A percentile compares a stretch with the other conserved stretches of the same genome.
Conservation (phyloP, 2,113 vertebrate genomes). For the Phylloscopus trochilus region DNA sequence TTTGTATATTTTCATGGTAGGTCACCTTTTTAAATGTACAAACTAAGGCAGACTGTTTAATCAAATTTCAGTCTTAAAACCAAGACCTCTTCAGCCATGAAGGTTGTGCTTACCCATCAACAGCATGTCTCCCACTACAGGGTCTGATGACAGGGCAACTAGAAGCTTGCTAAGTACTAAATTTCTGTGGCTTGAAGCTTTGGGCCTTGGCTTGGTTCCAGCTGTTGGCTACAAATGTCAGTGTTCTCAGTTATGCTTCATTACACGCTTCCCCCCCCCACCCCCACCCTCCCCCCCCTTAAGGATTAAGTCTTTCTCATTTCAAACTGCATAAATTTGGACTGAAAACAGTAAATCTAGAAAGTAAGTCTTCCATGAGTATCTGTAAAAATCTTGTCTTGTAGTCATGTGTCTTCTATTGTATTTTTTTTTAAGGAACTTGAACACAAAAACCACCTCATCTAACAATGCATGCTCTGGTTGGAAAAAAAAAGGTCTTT, state of each 20-base stretch:
- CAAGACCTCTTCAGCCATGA: not conserved
- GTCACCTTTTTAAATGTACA: not conserved
- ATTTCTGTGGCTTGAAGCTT: not conserved
- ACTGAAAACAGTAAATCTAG: not conserved
- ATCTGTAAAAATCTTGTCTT: not conserved
- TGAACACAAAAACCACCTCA: not conserved
- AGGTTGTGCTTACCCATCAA: not conserved
- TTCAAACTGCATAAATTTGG: not conserved
- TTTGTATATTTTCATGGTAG: not conserved
- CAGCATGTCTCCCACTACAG: not conserved
- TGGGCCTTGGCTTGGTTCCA: not conserved
- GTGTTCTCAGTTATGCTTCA: not conserved
- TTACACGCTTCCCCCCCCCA: accelerated
- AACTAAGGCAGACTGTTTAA: not conserved
- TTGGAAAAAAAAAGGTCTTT: not conserved
- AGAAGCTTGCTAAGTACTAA: not conserved
- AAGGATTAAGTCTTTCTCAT: not conserved
- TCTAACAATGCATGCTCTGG: not conserved
- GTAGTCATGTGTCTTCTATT: not conserved
- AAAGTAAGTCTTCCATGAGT: not conserved
- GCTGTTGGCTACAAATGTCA: not conserved
- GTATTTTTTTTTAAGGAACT: not conserved
- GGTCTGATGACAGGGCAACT: not conserved
- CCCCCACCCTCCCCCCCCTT: accelerated
- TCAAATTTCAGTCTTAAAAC: not conserved